phyloP scores from a whole-genome alignment of 1,140 invertebrate species.

The Hypsibius dujardini region DNA sequence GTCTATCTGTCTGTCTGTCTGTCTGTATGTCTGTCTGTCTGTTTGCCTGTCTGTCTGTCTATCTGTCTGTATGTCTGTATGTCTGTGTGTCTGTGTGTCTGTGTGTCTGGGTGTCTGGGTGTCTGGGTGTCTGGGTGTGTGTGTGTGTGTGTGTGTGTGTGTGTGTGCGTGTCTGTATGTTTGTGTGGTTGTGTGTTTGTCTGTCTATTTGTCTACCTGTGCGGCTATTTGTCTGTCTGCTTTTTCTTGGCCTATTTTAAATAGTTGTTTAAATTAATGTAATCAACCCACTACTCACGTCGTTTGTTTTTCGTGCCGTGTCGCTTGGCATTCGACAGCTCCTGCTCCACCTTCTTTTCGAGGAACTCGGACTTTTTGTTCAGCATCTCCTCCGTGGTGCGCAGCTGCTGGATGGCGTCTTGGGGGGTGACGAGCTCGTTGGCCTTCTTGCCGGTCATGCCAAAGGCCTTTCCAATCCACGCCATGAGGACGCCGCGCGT shows the following conservation, averaged over 20 bases:
- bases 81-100: no score
- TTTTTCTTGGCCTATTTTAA: conserved; percentile 18
- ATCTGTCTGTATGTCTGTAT: no score
- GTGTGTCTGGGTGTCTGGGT: no score
- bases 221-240: no score
- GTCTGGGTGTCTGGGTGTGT: no score
- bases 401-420: conserved; percentile 33
- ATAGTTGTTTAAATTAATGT: not conserved
- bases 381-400: conserved; percentile 35
- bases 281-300: conserved; percentile 24
- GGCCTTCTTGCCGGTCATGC: conserved; percentile 34
- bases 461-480: conserved; percentile 7
- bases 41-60: no score
- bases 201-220: no score
- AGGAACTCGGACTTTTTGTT: conserved; percentile 34
- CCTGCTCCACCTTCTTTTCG: conserved; percentile 34
- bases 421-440: conserved; percentile 31
- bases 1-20: no score
- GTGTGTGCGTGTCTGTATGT: no score
- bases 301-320: conserved; percentile 35
- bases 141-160: no score
- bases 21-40: no score
- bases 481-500: not conserved
- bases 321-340: conserved; percentile 32
- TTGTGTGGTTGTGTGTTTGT: no score